Conservation (phyloP, 2,113 vertebrate species). For the Anarhynchus alexandrinus region DNA sequence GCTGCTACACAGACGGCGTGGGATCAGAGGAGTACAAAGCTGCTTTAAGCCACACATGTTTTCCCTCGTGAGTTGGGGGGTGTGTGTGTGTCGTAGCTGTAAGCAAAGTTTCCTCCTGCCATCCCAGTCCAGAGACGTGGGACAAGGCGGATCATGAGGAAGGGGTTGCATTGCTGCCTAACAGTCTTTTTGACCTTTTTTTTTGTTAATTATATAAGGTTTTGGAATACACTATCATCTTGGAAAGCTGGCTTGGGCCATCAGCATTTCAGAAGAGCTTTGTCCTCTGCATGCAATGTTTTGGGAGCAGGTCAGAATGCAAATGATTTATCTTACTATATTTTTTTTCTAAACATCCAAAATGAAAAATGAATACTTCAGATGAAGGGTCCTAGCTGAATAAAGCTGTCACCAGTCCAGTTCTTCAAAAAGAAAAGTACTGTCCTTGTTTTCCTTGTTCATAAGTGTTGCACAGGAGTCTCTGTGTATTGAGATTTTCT, state of each 20-base stretch:
- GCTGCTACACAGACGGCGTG: constrained; percentile 15
- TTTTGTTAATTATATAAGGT: background rate
- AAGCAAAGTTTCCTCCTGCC: background rate
- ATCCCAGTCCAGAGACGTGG: background rate
- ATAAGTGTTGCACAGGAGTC: background rate
- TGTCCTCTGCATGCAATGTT: background rate
- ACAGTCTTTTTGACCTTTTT: background rate
- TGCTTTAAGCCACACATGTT: background rate
- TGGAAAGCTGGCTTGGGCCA: background rate
- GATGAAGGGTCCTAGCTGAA: background rate
- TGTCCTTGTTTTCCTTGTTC: background rate
- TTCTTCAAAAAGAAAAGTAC: background rate
- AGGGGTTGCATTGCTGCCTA: background rate
- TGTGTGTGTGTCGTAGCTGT: accelerated
- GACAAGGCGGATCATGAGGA: background rate
- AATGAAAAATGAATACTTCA: background rate
- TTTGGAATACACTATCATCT: background rate
- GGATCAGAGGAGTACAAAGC: background rate
- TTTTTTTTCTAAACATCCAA: background rate
- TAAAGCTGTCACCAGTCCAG: background rate
- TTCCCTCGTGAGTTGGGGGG: accelerated
- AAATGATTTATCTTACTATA: background rate
- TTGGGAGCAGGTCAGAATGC: background rate
- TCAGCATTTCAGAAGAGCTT: background rate
- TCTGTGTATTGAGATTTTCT: background rate